These are phyloP conservation scores for Syrmaticus mikado DNA, from an alignment of 2,113 vertebrate species.

Conservation along the genomic window DNA sequence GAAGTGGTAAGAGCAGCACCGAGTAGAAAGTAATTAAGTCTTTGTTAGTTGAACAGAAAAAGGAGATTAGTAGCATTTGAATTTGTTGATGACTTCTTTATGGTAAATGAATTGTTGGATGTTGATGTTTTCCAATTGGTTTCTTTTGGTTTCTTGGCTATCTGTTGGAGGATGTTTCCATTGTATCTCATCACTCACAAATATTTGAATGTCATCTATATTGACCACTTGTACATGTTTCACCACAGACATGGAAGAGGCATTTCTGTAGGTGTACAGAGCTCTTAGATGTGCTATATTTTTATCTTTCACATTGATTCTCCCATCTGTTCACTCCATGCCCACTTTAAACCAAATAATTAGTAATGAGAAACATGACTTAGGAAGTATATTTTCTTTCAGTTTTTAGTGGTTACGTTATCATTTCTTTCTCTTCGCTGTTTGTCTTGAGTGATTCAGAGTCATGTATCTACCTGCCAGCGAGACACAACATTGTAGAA, in stretches of 20 bases:
- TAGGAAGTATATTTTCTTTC: conserved; percentile 16
- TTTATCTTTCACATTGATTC: neutral
- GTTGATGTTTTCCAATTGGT: conserved; percentile 50
- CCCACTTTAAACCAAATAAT: neutral
- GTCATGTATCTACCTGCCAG: neutral
- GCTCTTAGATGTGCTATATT: neutral
- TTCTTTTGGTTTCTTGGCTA: conserved; percentile 54
- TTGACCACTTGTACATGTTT: conserved; percentile 4
- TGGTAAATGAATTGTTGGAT: conserved; percentile 40
- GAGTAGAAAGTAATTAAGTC: conserved; percentile 46
- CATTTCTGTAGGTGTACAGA: neutral
- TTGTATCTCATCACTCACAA: neutral
- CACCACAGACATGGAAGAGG: neutral
- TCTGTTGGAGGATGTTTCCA: conserved; percentile 22
- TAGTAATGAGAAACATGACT: neutral
- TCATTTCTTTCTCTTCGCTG: neutral
- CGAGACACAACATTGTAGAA: neutral
- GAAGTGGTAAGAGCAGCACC: neutral
- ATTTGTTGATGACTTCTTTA: conserved; percentile 36
- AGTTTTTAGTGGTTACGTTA: conserved; percentile 5
- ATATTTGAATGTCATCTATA: conserved; percentile 5
- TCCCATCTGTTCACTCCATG: conserved; percentile 19
- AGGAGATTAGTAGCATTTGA: conserved; percentile 38
- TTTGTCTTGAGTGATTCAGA: conserved; percentile 7
- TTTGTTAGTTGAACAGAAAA: conserved; percentile 47